Base-by-base conservation (phyloP, 2,113 vertebrate genomes). In the Protobothrops mucrosquamatus region DNA sequence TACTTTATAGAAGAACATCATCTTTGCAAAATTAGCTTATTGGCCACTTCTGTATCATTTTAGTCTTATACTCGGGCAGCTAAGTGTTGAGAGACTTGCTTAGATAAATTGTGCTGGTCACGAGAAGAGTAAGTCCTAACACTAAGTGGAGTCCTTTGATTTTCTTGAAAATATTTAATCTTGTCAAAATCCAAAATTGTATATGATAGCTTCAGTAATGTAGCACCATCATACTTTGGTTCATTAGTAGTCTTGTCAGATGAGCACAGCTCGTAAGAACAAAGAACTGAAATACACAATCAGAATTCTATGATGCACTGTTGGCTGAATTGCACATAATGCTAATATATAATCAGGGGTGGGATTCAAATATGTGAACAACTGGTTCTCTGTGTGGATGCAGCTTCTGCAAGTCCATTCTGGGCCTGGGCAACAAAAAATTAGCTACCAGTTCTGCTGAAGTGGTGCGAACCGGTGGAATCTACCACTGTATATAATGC, bases 151-250 rank as follows among this genome's bases (percentile, higher is more conserved):
- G 93, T 92, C 26, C 87, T 92, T 89, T 26, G 54, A 0, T 94
- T 95, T 94, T 93, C 8, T 94, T 87, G 88, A 87, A 91, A 93
- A 91, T 69, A 39, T 48, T 94, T 43, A 86, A 64, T 91, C 91
- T 92, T 95, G 74, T 87, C 91, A 91, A 51, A 74, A 88, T 51
- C 64, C 10, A 23, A 61, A 56, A 93, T 88, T 0, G 89, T 29
- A 74, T 87, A 0, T 90, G 89, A 88, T 26, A 23, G n/a, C 22
- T 5, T 59, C 2, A 6, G 14, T 88, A 61, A 56, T 91, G 29
- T 74, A 69, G 81, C 9, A 51, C 64, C 23, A 23, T 43, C 24
- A 90, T 64, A 48, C 48, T 87, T 43, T 87, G 85, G 57, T 93
- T 64, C 51, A 23, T 48, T 55, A 48, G 12, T 11, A 85, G 34